Conservation (phyloP, 2,113 vertebrate genomes). For the Brienomyrus brachyistius region DNA sequence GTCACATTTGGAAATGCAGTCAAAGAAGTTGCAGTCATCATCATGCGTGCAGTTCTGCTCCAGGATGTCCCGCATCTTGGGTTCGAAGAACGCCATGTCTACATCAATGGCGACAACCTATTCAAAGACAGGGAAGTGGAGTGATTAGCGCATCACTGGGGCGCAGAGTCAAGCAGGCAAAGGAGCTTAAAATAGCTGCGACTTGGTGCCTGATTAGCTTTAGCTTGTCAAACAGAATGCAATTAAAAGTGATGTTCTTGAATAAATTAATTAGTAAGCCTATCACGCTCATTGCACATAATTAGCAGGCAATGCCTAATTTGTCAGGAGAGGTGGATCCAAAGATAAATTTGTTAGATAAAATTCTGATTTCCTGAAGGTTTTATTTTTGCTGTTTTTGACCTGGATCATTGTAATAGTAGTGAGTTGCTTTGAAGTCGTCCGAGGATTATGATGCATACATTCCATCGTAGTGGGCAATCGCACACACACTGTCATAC, state of each 20-base stretch:
- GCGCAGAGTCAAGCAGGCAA: too few species aligned
- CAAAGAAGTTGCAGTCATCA: conserved; percentile 93
- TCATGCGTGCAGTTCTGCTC: conserved; percentile 90
- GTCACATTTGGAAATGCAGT: conserved; percentile 86
- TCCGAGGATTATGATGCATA: background rate
- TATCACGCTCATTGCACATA: background rate
- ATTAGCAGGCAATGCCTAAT: background rate
- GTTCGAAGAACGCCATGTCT: conserved; percentile 98
- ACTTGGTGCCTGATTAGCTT: background rate
- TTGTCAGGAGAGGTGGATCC: background rate
- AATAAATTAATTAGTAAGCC: background rate
- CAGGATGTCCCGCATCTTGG: conserved; percentile 92
- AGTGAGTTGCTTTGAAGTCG: background rate
- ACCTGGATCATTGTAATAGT: background rate
- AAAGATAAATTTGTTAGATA: background rate
- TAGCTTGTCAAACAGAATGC: background rate
- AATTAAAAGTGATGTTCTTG: background rate
- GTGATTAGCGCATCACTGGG: background rate
- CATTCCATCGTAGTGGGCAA: background rate
- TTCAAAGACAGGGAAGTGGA: conserved; percentile 20
- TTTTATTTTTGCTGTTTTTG: background rate
- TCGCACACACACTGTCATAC: background rate
- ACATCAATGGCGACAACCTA: conserved; percentile 96
- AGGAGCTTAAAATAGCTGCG: background rate
- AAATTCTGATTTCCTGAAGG: background rate